phyloP scores from a whole-genome alignment of 2,888 invertebrate species.

The Nudaria mundana region DNA sequence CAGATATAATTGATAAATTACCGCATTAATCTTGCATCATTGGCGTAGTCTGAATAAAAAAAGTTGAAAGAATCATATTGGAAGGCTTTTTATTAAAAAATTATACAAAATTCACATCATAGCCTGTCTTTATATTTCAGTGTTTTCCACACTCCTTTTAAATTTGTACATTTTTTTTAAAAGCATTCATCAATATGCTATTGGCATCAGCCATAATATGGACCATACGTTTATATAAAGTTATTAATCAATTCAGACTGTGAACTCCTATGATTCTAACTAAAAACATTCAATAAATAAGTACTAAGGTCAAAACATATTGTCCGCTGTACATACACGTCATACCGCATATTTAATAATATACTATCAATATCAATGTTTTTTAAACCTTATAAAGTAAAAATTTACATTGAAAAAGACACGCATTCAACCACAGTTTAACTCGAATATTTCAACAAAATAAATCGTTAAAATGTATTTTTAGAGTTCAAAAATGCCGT shows the following conservation, averaged over 20 bases:
- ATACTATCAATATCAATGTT: conserved; percentile 34
- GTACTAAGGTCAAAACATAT: conserved; percentile 12
- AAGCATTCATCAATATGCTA: conserved; percentile 23
- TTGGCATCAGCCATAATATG: conserved; percentile 13
- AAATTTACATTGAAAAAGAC: conserved; percentile 49
- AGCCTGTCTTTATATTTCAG: conserved; percentile 45
- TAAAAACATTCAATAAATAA: conserved; percentile 20
- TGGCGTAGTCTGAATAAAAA: conserved; percentile 4
- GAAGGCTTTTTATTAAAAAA: conserved; percentile 51
- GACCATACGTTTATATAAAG: conserved; percentile 16
- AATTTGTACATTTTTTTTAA: conserved; percentile 56
- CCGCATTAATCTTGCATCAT: conserved; percentile 21
- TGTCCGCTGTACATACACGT: conserved; percentile 24
- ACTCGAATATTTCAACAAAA: conserved; percentile 17
- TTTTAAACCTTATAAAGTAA: conserved; percentile 60
- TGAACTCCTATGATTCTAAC: conserved; percentile 16
- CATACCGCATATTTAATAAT: conserved; percentile 19
- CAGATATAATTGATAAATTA: too few species aligned
- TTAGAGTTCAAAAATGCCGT: conserved; percentile 11
- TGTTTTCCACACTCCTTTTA: conserved; percentile 44
- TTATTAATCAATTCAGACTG: conserved; percentile 20
- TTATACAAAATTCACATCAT: conserved; percentile 58
- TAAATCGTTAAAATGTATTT: conserved; percentile 17
- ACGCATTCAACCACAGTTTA: conserved; percentile 38
- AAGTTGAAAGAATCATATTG: too few species aligned